Percentiles rank a stretch among this genome's conserved stretches.
Evolutionary conservation across 2,888 invertebrate genomes (phyloP).

Genomic region (Xylota segnis): DNA sequence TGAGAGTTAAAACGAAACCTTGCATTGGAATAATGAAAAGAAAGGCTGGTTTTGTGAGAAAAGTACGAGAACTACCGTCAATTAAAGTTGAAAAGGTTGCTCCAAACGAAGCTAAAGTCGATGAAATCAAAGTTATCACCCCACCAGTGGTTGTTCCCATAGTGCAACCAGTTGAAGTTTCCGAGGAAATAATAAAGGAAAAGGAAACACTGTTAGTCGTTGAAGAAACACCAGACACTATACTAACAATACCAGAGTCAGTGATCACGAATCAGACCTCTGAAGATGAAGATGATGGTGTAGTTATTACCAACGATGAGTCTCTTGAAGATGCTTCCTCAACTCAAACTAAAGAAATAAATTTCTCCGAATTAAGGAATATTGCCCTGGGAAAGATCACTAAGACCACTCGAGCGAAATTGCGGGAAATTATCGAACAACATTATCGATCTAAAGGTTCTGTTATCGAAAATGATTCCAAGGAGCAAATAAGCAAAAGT

Average conservation of each 20-base stretch:
- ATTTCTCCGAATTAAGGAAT: conserved; percentile 82
- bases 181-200: conserved; percentile 5
- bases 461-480: conserved; percentile 80
- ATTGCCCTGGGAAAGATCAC: conserved; percentile 81
- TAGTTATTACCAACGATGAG: conserved; percentile 79
- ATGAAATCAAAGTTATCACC: neutral
- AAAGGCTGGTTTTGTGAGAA: conserved; percentile 80
- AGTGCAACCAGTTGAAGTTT: conserved; percentile 7
- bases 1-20: conserved; percentile 93
- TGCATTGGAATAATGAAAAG: conserved; percentile 91
- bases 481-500: conserved; percentile 33
- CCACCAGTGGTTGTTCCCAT: conserved; percentile 13
- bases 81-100: neutral
- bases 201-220: neutral
- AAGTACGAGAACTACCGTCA: conserved; percentile 25
- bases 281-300: conserved; percentile 80
- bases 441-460: conserved; percentile 82
- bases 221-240: neutral
- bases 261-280: conserved; percentile 17
- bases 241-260: neutral
- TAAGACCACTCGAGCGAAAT: conserved; percentile 82
- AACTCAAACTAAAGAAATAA: conserved; percentile 80
- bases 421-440: conserved; percentile 82
- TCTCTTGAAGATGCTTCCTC: conserved; percentile 58
- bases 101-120: conserved; percentile 13